These are phyloP conservation scores for Bombyx mori DNA, from an alignment of 1,140 invertebrate genomes.

Conservation along the genomic window DNA sequence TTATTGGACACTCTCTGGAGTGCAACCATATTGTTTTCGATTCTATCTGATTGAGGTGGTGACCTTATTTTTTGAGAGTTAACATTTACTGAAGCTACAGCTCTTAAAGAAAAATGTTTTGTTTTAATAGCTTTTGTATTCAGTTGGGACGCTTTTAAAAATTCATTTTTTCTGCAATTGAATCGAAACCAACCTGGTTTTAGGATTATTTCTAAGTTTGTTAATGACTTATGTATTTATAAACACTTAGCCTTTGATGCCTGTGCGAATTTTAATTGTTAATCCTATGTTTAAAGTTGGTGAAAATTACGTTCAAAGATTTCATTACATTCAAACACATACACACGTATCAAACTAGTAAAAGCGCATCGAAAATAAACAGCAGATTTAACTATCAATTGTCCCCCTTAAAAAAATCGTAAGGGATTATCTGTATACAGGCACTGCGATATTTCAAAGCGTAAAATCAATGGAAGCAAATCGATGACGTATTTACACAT, in stretches of 20 bases:
- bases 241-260: too few species aligned
- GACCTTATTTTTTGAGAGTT: constrained; percentile 7
- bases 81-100: background rate
- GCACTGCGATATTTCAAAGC: too few species aligned
- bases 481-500: constrained; percentile 35
- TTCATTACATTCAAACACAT: too few species aligned
- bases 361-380: background rate
- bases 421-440: too few species aligned
- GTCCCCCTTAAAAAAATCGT: too few species aligned
- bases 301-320: too few species aligned
- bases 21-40: constrained; percentile 7
- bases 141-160: background rate
- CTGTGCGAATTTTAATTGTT: background rate
- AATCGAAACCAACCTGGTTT: background rate
- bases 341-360: background rate
- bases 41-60: background rate
- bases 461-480: constrained; percentile 22
- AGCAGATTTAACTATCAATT: background rate
- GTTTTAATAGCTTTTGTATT: background rate
- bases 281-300: background rate
- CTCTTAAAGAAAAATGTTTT: background rate
- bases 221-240: too few species aligned
- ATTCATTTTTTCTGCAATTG: background rate
- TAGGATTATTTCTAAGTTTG: background rate
- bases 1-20: background rate